Conservation (phyloP, 1,140 invertebrate species). For the Pteromalus puparum region DNA sequence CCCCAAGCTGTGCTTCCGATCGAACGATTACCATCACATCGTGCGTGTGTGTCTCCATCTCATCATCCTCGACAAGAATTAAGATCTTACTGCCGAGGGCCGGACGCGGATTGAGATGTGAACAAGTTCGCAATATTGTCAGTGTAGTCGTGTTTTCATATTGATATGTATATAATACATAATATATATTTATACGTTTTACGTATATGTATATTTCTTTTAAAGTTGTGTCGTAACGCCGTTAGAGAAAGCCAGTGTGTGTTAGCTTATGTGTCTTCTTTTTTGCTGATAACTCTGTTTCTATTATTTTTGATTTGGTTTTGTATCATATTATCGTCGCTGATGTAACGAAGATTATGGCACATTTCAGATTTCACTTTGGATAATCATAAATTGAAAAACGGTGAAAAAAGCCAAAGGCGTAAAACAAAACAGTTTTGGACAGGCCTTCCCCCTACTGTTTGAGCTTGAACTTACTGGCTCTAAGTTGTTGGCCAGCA, state of each 20-base stretch:
- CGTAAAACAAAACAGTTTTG: too few relatives aligned
- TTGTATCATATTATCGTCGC: not conserved
- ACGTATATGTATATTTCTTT: not conserved
- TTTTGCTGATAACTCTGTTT: not conserved
- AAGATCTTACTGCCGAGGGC: not conserved
- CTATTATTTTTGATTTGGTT: not conserved
- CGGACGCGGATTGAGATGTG: not conserved
- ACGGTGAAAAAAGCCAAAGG: too few relatives aligned
- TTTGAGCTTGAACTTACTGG: too few relatives aligned
- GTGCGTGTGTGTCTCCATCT: not conserved
- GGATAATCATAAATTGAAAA: too few relatives aligned
- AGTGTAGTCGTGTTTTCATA: constrained; percentile 18
- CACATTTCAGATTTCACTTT: too few relatives aligned
- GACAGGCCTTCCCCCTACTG: too few relatives aligned
- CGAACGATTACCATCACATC: not conserved
- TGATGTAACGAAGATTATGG: too few relatives aligned
- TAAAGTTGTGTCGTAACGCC: constrained; percentile 2
- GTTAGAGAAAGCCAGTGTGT: constrained; percentile 25
- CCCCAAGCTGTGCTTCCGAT: not conserved
- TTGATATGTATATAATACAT: too few relatives aligned
- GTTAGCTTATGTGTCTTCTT: constrained; percentile 10
- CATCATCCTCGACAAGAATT: not conserved
- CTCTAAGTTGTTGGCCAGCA: too few relatives aligned
- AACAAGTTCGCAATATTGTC: constrained; percentile 13
- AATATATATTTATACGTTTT: not conserved